These are phyloP conservation scores for Acrossocheilus fasciatus DNA, from an alignment of 2,797 vertebrate species.

Conservation along the genomic window DNA sequence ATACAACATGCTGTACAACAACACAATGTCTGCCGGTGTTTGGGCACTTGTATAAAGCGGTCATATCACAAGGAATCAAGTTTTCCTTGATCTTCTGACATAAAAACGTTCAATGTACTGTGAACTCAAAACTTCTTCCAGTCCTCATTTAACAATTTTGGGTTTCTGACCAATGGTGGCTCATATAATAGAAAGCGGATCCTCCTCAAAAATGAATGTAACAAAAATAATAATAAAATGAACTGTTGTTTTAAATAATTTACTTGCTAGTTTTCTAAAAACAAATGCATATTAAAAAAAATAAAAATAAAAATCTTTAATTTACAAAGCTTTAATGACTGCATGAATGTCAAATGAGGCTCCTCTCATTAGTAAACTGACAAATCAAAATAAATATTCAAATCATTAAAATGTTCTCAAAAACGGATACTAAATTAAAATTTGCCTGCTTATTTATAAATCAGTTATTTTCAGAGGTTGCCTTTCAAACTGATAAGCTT, in stretches of 20 bases:
- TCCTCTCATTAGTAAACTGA: background rate
- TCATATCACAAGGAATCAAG: background rate
- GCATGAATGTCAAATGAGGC: background rate
- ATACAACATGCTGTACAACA: background rate
- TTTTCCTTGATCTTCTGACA: conserved; percentile 6
- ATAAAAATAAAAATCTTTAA: background rate
- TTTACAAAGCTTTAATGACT: background rate
- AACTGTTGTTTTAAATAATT: background rate
- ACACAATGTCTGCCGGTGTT: background rate
- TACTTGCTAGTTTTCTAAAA: background rate
- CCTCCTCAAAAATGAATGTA: too few species aligned
- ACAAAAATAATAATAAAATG: background rate
- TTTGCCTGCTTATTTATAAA: background rate
- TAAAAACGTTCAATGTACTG: background rate
- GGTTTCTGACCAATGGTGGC: background rate
- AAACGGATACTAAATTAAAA: background rate
- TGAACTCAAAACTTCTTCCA: background rate
- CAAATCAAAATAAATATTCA: background rate
- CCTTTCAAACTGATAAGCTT: background rate
- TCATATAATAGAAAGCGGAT: background rate
- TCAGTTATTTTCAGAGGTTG: background rate
- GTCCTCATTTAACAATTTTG: background rate
- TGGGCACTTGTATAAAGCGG: background rate
- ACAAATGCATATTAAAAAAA: background rate
- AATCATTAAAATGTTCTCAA: background rate